These are phyloP conservation scores for Rhinella marina DNA, from an alignment of 2,797 vertebrate genomes.

Conservation along the genomic window DNA sequence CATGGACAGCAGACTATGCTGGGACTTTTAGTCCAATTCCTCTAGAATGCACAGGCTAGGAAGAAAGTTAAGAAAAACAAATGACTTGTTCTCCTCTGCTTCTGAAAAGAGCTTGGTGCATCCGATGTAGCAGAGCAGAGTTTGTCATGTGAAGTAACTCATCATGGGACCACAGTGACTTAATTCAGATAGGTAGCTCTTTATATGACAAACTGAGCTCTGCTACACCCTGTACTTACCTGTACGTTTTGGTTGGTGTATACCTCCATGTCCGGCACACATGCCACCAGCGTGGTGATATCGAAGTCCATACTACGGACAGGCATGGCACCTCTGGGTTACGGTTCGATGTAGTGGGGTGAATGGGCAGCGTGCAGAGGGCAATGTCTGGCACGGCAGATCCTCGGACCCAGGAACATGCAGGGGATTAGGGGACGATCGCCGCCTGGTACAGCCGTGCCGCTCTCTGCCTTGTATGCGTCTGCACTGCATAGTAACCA, in stretches of 20 bases:
- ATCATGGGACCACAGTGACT: not conserved
- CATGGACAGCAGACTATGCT: no score
- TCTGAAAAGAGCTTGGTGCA: not conserved
- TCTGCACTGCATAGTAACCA: constrained; percentile 69
- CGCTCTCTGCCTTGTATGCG: constrained; percentile 64
- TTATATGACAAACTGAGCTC: not conserved
- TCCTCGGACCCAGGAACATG: constrained; percentile 29
- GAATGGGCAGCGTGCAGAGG: not conserved
- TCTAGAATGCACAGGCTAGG: not conserved
- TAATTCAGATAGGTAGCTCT: not conserved
- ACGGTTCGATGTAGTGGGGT: not conserved
- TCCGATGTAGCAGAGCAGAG: not conserved
- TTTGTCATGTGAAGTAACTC: not conserved
- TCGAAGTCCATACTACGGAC: constrained; percentile 83
- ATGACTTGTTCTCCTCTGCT: not conserved
- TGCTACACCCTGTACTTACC: constrained; percentile 71
- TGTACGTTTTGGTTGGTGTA: constrained; percentile 82
- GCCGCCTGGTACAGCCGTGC: constrained; percentile 62
- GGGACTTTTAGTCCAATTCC: not conserved
- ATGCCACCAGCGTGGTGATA: constrained; percentile 83
- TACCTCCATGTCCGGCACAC: constrained; percentile 81
- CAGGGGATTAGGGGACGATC: constrained; percentile 61
- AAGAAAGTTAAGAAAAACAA: not conserved
- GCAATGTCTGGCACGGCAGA: not conserved
- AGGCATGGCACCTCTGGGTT: constrained; percentile 77